A percentile compares a stretch with the other conserved stretches of the same genome.
These are phyloP conservation scores for Menura novaehollandiae DNA, from an alignment of 2,113 vertebrate genomes.

Conservation along the genomic window DNA sequence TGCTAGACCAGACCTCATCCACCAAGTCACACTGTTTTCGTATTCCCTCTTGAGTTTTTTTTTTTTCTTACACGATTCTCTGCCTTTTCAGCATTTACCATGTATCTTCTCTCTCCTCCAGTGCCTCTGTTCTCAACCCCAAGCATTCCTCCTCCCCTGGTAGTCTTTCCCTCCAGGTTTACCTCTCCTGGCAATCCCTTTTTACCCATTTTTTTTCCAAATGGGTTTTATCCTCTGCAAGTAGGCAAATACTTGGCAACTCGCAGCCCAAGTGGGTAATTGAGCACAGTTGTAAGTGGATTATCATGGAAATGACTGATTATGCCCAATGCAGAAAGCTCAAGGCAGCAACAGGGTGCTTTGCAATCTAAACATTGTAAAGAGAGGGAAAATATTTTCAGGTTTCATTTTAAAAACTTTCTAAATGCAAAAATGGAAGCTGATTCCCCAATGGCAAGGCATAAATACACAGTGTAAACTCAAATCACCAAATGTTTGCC, in stretches of 20 bases:
- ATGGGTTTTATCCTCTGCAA: constrained; percentile 15
- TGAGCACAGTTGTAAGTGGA: constrained; percentile 47
- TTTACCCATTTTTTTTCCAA: background rate
- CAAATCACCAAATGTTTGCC: constrained; percentile 25
- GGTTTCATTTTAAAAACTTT: constrained; percentile 53
- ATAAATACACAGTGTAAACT: constrained; percentile 43
- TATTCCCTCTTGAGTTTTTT: background rate
- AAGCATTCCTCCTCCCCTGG: background rate
- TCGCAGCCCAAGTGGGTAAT: constrained; percentile 34
- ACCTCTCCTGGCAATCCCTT: background rate
- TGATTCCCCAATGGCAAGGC: constrained; percentile 20
- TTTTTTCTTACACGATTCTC: background rate
- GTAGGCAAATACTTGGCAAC: constrained; percentile 40
- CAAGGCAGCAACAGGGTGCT: constrained; percentile 53
- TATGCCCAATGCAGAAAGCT: constrained; percentile 31
- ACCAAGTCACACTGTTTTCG: background rate
- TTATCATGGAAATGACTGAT: constrained; percentile 51
- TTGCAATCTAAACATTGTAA: constrained; percentile 41
- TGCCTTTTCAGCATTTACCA: background rate
- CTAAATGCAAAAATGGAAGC: constrained; percentile 22
- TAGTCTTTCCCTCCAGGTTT: background rate
- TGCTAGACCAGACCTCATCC: background rate
- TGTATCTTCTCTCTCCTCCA: background rate
- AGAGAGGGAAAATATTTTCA: constrained; percentile 38
- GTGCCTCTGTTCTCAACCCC: background rate